Percentiles rank a stretch among this genome's conserved stretches.
Conservation (phyloP, 2,797 vertebrate genomes). For the Cercopithecus petaurista region DNA sequence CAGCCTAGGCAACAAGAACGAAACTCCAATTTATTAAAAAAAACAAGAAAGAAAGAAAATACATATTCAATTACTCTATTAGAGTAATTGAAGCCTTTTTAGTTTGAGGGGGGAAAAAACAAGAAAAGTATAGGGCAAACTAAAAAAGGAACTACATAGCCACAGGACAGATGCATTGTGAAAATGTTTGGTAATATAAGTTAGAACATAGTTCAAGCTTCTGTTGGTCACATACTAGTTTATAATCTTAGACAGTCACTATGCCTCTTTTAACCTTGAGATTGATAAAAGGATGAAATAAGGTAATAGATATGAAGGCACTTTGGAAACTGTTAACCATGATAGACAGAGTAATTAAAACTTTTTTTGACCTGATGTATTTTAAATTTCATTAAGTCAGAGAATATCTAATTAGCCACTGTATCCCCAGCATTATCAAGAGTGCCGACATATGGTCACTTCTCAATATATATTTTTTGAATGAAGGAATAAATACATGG, state of each 20-base stretch:
- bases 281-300: neutral
- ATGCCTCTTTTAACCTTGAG: neutral
- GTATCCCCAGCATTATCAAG: neutral
- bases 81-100: neutral
- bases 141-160: neutral
- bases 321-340: conserved; percentile 1
- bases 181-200: neutral
- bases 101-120: neutral
- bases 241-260: neutral
- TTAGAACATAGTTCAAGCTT: neutral
- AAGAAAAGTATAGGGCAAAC: neutral
- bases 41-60: too few relatives aligned
- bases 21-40: too few relatives aligned
- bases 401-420: neutral
- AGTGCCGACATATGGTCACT: neutral
- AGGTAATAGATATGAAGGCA: neutral
- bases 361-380: neutral
- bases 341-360: neutral
- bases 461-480: neutral
- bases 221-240: neutral
- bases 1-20: too few relatives aligned
- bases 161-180: neutral
- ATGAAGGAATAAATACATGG: neutral
- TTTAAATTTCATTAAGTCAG: conserved; percentile 24
- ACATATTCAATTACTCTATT: neutral